Base-by-base conservation (phyloP, 2,888 invertebrate species). In the Cyclophora punctaria region DNA sequence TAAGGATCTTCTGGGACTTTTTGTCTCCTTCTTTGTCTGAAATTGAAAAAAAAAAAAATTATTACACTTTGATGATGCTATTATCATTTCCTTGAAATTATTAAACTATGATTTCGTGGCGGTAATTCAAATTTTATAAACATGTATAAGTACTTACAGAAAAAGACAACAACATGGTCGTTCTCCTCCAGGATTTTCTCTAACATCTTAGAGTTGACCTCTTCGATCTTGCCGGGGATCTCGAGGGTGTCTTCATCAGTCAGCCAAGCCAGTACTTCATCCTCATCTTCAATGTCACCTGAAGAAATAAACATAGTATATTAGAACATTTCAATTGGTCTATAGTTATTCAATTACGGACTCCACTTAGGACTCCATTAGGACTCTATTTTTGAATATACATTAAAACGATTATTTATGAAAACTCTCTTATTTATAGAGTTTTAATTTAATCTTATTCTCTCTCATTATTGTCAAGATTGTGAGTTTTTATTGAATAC, bases 171-270 rank as follows among this genome's bases (percentile, higher is more conserved):
- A 47, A 97, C 93, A 69, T 96, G 94, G 64, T 96, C 94, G 63
- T 96, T 95, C 75, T 96, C 95, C 55, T 93, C 92, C 56, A 97
- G 89, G 60, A 97, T 94, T 73, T 96, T 96, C 69, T 97, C 96
- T 74, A 97, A 83, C 96, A 97, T 97, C 74, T 91, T 94, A 1
- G 92, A 90, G 71, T 97, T 97, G 41, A 97, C 96, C 83, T 97
- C 97, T 76, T 97, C 97, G 66, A 97, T 97, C 78, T 95, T 93
- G 52, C 97, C 97, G 4, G 96, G 96, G 69, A 96, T 95, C 80
- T 97, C 96, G 5, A 97, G 83, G 3, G 96, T 96, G 58, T 96
- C 92, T 73, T 97, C 96, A 71, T 96, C 96, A 0, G 96, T 96
- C 44, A 97, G 85, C 97, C 97, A 97, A 0, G 95, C 93, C 35